Percentiles rank a stretch among this genome's conserved stretches.
These are phyloP conservation scores for Nesogale talazaci DNA, from an alignment of 2,113 vertebrate species.

Conservation along the genomic window DNA sequence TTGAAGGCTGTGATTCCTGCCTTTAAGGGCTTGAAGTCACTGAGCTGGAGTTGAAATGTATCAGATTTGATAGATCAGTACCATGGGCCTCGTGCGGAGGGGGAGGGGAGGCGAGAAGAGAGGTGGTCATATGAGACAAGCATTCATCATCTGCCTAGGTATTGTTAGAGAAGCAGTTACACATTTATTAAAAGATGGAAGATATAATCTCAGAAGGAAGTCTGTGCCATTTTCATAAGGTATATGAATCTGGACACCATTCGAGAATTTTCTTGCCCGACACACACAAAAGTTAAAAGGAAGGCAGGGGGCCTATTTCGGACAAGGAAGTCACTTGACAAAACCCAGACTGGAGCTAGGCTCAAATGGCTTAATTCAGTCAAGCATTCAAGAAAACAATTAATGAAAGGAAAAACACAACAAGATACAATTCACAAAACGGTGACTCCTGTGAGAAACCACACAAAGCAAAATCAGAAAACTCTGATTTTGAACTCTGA, in stretches of 20 bases:
- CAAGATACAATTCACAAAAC: too few species aligned
- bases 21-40: not conserved
- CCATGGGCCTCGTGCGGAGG: not conserved
- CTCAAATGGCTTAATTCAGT: slow-evolving; percentile 32
- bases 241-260: slow-evolving; percentile 29
- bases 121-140: not conserved
- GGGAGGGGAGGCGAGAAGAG: too few species aligned
- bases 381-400: not conserved
- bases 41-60: slow-evolving; percentile 10
- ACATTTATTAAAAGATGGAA: slow-evolving; percentile 51
- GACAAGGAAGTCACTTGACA: slow-evolving; percentile 16
- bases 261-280: slow-evolving; percentile 37
- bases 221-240: slow-evolving; percentile 47
- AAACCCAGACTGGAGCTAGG: not conserved
- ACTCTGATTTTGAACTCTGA: too few species aligned
- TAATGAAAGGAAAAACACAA: not conserved
- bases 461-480: not conserved
- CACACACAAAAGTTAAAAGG: slow-evolving; percentile 26
- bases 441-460: not conserved
- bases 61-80: not conserved
- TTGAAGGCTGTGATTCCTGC: not conserved
- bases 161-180: slow-evolving; percentile 16
- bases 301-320: not conserved
- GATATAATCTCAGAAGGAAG: slow-evolving; percentile 57
- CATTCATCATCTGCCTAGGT: not conserved